These are phyloP conservation scores for Malacoctenus gilli DNA, from an alignment of 2,797 vertebrate genomes.

Conservation along the genomic window DNA sequence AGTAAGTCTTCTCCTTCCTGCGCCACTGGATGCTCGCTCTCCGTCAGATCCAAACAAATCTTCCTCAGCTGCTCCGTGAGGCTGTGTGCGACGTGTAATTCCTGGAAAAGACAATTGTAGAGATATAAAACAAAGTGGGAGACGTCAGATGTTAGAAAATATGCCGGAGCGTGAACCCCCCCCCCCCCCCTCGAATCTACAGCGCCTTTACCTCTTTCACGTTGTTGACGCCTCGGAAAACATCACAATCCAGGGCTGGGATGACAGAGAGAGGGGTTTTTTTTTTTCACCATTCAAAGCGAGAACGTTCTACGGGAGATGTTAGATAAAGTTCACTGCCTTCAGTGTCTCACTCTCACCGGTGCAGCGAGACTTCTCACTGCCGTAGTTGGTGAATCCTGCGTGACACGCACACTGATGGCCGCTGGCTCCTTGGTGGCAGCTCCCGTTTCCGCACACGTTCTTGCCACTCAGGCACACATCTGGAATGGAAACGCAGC, in stretches of 20 bases:
- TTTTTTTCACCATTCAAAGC: neutral
- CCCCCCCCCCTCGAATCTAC: too few species aligned
- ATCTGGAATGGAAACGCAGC: constrained; percentile 56
- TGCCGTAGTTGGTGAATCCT: constrained; percentile 74
- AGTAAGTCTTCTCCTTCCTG: constrained; percentile 42
- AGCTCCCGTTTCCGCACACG: constrained; percentile 75
- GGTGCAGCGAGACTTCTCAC: constrained; percentile 49
- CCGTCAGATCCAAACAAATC: constrained; percentile 41
- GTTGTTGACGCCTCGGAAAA: constrained; percentile 19
- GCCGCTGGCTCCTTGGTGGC: constrained; percentile 32
- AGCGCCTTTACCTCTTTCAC: constrained; percentile 57
- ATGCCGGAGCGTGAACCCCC: too few species aligned
- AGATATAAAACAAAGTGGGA: constrained; percentile 15
- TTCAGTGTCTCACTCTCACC: constrained; percentile 47
- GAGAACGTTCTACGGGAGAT: too few species aligned
- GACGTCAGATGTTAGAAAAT: neutral
- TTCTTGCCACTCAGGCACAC: constrained; percentile 58
- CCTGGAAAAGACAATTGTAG: constrained; percentile 33
- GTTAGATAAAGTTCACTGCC: neutral
- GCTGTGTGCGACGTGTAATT: neutral
- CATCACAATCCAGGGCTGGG: constrained; percentile 61
- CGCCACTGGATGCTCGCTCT: constrained; percentile 2
- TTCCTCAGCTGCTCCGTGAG: constrained; percentile 24
- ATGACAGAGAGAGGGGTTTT: constrained; percentile 21
- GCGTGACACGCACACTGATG: constrained; percentile 63